phyloP scores from a whole-genome alignment of 2,113 vertebrate species.

The Ardeotis arabs region DNA sequence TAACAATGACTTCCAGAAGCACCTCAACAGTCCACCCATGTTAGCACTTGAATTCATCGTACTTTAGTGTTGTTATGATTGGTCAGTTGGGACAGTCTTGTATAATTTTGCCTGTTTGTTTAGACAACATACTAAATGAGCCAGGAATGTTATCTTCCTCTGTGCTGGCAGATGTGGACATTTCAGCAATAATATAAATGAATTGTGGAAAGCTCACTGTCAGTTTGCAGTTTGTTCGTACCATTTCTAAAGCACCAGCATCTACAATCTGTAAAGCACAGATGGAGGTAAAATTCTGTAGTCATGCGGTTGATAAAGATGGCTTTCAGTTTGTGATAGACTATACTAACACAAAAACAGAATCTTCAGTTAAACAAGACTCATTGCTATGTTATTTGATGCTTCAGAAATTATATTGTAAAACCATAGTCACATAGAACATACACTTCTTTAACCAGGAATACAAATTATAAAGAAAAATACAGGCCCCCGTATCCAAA shows the following conservation, averaged over 20 bases:
- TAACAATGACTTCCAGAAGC: neutral
- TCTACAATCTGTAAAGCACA: neutral
- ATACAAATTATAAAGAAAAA: neutral
- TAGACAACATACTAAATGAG: neutral
- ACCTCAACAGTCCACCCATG: neutral
- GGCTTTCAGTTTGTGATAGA: neutral
- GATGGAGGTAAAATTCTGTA: neutral
- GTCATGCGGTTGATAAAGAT: neutral
- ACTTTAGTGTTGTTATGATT: neutral
- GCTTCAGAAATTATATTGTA: neutral
- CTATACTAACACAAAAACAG: neutral
- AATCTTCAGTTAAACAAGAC: neutral
- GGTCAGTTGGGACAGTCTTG: neutral
- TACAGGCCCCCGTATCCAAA: neutral
- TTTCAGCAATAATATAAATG: neutral
- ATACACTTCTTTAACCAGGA: neutral
- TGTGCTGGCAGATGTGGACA: neutral
- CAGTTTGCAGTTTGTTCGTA: neutral
- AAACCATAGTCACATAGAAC: neutral
- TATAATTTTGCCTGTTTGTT: neutral
- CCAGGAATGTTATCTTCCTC: neutral
- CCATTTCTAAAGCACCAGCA: neutral
- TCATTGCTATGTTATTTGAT: neutral
- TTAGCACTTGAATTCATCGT: neutral
- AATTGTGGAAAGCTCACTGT: neutral